Conservation (phyloP, 2,113 vertebrate genomes). For the Epinephelus moara region DNA sequence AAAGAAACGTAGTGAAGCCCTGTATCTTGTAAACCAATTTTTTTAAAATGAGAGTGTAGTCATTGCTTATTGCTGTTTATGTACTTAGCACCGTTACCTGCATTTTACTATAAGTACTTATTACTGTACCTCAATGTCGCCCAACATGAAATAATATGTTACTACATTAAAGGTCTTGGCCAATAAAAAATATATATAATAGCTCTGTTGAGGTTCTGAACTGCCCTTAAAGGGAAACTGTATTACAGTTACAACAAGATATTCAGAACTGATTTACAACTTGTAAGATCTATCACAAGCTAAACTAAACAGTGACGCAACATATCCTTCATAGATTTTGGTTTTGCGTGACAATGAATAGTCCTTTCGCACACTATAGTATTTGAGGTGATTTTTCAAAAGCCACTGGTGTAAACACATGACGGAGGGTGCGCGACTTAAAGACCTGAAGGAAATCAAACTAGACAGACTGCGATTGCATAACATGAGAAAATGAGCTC, state of each 20-base stretch:
- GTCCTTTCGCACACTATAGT: constrained; percentile 1
- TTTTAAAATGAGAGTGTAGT: too few species aligned
- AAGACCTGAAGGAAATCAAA: constrained; percentile 30
- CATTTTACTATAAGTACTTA: neutral
- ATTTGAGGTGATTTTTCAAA: constrained; percentile 28
- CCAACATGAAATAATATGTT: neutral
- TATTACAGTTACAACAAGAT: neutral
- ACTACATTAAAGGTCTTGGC: neutral
- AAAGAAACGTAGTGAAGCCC: neutral
- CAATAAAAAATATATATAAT: neutral
- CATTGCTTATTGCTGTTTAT: too few species aligned
- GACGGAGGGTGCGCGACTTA: neutral
- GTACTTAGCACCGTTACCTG: too few species aligned
- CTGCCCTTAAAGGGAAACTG: neutral
- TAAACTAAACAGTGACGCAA: neutral
- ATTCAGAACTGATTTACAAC: neutral
- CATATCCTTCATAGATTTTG: neutral
- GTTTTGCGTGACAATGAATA: constrained; percentile 6
- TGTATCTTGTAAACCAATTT: neutral
- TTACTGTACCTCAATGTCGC: neutral
- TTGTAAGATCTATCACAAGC: neutral
- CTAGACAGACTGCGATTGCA: constrained; percentile 28
- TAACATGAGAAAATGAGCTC: constrained; percentile 53
- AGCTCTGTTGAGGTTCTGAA: neutral
- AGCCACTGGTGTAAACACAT: constrained; percentile 24